Base-by-base conservation (phyloP, 2,888 invertebrate genomes). In the Euphydryas editha region DNA sequence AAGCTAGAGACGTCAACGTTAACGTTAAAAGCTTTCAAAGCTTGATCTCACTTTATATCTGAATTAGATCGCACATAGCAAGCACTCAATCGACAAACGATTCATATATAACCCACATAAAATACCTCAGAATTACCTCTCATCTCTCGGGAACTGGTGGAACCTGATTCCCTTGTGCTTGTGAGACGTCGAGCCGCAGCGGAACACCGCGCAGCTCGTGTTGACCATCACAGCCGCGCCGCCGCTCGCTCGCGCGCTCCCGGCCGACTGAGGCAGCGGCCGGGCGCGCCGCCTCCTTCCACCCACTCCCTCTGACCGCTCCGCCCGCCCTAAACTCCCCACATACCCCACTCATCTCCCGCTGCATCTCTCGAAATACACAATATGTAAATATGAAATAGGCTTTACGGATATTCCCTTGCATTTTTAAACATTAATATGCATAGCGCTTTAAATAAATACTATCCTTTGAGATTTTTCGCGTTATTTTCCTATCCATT, bases 71-170 rank as follows among this genome's bases (percentile, higher is more conserved):
- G 36, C 54, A n/a, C 15, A 54, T 8, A 30, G 30, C n/a, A 36
- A 17, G 10, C 54, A 17, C 54, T 54, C 54, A n/a, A 54, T 54
- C 36, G 54, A 36, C 17, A 54, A 54, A 36, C 36, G 54, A 36
- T 10, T n/a, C 17, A 17, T 8, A 54, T 54, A 2, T 30, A 17
- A 36, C 30, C 36, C 54, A 54, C n/a, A 54, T 54, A 36, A 54
- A 36, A 20, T 11, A n/a, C 21, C 8, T 17, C 18, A 49, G 17
- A 11, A 17, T 21, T 17, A 71, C 71, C 71, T 71, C 39, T 71
- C 71, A 55, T 71, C 71, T 2, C 67, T 59, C 15, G 71, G 71
- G 49, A 71, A 71, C 62, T 71, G 71, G 46, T 71, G 71, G 59
- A 71, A 71, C 30, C 51, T 59, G n/a, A 71, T 42, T 1, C 65